Percentiles rank a stretch among this genome's conserved stretches.
Conservation (phyloP, 2,797 vertebrate species). For the Chaetodon trifasciatus region DNA sequence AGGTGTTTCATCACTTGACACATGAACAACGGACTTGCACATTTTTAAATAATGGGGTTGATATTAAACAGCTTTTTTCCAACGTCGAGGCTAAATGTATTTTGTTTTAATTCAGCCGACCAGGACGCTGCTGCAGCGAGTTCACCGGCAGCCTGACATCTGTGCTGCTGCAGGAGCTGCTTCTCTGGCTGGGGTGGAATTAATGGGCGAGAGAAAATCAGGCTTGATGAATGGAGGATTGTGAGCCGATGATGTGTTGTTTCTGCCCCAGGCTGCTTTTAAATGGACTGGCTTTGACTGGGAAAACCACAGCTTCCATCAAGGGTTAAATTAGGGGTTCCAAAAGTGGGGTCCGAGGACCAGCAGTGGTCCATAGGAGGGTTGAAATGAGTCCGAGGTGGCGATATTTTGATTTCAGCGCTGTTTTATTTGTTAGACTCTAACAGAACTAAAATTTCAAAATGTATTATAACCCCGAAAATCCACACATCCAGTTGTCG, state of each 20-base stretch:
- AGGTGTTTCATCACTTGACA: slow-evolving; percentile 93
- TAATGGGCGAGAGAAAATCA: slow-evolving; percentile 68
- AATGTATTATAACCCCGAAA: not conserved
- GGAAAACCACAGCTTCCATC: slow-evolving; percentile 45
- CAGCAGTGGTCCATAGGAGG: slow-evolving; percentile 7
- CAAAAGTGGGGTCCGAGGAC: slow-evolving; percentile 53
- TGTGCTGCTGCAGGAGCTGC: slow-evolving; percentile 36
- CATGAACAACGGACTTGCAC: slow-evolving; percentile 96
- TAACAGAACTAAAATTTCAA: not conserved
- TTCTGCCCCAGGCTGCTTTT: slow-evolving; percentile 73
- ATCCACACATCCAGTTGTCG: not conserved
- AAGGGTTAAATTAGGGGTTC: slow-evolving; percentile 55
- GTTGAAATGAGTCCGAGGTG: slow-evolving; percentile 15
- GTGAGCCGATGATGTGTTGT: slow-evolving; percentile 69
- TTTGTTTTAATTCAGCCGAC: slow-evolving; percentile 34
- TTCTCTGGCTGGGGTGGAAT: slow-evolving; percentile 50
- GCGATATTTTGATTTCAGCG: slow-evolving; percentile 1
- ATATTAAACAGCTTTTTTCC: slow-evolving; percentile 86
- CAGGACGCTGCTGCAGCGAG: slow-evolving; percentile 25
- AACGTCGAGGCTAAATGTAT: slow-evolving; percentile 77
- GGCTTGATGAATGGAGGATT: slow-evolving; percentile 74
- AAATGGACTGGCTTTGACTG: slow-evolving; percentile 64
- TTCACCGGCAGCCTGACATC: slow-evolving; percentile 49
- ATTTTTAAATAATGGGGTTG: slow-evolving; percentile 96
- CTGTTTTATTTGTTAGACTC: not conserved